Base-by-base conservation (phyloP, 2,113 vertebrate species). In the Eurystomus gularis region DNA sequence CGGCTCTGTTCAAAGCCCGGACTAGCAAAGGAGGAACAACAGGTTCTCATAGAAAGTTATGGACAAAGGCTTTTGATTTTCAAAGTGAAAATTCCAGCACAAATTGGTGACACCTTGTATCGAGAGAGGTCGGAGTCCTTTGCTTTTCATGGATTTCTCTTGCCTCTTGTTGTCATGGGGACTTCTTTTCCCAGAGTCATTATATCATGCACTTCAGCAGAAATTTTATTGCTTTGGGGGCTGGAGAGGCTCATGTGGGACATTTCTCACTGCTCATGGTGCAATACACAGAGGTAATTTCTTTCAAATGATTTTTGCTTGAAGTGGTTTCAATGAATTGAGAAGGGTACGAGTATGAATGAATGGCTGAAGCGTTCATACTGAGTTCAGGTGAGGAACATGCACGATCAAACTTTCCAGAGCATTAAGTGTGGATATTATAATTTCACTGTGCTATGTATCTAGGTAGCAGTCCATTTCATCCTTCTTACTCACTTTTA, bases 191-290 rank as follows among this genome's bases (percentile, higher is more conserved):
- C 96, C 95, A 60, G 93, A 97, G 89, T 97, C 96, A 90, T 97
- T 96, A 92, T 88, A 94, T 95, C 96, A 92, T 97, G 86, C 93
- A 94, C 96, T 98, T 97, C 97, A 97, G 95, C 94, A 97, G 93
- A 97, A 97, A 97, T 96, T 91, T 97, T 98, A 97, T 98, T 98
- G 97, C 97, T 98, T 97, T 75, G 68, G 96, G 96, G 97, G 94
- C 96, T 94, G 61, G 78, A 29, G 69, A 72, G 86, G 83, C 96
- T 94, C 96, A 10, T 21, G 93, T 97, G 98, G 97, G 98, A 97
- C 97, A 60, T 97, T 96, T 95, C 94, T 97, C 94, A 58, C 77
- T 65, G 96, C 70, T 94, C 7, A 0, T 77, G 75, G 90, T 95
- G 82, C 94, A 82, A 97, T 95, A 85, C 95, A 66, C 92, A 89